Base-by-base conservation (phyloP, 2,888 invertebrate genomes). In the Aleiodes leptofemur region DNA sequence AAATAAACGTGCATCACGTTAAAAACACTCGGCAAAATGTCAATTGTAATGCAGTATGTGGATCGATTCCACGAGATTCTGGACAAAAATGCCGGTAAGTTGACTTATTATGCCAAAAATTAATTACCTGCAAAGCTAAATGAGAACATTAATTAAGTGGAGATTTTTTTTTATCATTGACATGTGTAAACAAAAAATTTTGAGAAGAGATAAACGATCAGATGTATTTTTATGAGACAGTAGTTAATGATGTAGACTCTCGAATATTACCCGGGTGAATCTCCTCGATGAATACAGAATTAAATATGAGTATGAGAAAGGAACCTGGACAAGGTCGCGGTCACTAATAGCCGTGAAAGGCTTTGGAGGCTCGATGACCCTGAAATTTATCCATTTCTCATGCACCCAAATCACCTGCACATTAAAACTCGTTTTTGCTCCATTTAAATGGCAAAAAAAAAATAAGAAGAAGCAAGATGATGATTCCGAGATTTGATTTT, bases 31-130 rank as follows among this genome's bases (percentile, higher is more conserved):
- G 72, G 77, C 76, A 81, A 80, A 89, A 96, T 96, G 96, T 95
- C 95, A 91, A 92, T 95, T 91, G 92, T 96, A 91, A 92, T 95
- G 91, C 93, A 94, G 90, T 94, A 94, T 90, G 92, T 95, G 91
- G 94, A 94, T 90, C 93, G 92, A 90, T 93, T 96, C 91, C 94
- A 95, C 90, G 92, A 93, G 90, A 93, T 94, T 90, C 93, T 96
- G 92, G 94, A 96, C 90, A 94, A 94, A 92, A 92, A 95, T 91
- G 94, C 95, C 92, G 96, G 96, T 96, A 90, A 93, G 94, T 91
- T 69, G 73, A 61, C 55, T 48, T 9, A 14, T 53, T 11, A 7
- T 23, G 23, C 1, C 23, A 23, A 23, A 23, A 23, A n/a, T n/a
- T 23, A 23, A 23, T 23, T 23, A 23, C 2, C 23, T 23, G 23